Conservation (phyloP, 2,888 invertebrate genomes). For the Tiliacea aurago region DNA sequence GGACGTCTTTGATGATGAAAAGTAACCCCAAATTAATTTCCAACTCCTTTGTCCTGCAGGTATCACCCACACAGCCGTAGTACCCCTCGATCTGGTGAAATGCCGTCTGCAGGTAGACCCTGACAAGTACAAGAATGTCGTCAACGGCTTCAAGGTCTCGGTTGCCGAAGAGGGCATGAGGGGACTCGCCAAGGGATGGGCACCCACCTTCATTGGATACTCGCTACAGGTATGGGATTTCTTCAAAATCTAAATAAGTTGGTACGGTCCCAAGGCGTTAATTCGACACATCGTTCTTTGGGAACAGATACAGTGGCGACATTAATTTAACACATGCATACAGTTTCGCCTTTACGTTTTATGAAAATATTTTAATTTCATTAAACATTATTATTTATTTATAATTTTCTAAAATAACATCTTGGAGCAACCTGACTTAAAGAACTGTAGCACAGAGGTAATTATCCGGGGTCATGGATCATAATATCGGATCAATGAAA, state of each 20-base stretch:
- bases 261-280: not conserved
- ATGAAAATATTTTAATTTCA: too few relatives aligned
- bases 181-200: slow-evolving; percentile 98
- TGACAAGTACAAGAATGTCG: slow-evolving; percentile 97
- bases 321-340: too few relatives aligned
- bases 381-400: too few relatives aligned
- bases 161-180: slow-evolving; percentile 96
- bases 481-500: too few relatives aligned
- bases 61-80: slow-evolving; percentile 97
- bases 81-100: slow-evolving; percentile 98
- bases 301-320: too few relatives aligned
- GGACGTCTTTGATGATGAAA: too few relatives aligned
- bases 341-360: too few relatives aligned
- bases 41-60: slow-evolving; percentile 89
- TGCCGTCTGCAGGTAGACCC: slow-evolving; percentile 98
- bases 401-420: too few relatives aligned
- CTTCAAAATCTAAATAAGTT: not conserved
- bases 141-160: slow-evolving; percentile 96
- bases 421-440: too few relatives aligned
- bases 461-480: too few relatives aligned
- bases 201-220: slow-evolving; percentile 99
- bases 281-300: too few relatives aligned
- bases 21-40: not conserved
- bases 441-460: too few relatives aligned
- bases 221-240: slow-evolving; percentile 93